Conservation (phyloP, 2,113 vertebrate genomes). For the Ceuthmochares aereus region DNA sequence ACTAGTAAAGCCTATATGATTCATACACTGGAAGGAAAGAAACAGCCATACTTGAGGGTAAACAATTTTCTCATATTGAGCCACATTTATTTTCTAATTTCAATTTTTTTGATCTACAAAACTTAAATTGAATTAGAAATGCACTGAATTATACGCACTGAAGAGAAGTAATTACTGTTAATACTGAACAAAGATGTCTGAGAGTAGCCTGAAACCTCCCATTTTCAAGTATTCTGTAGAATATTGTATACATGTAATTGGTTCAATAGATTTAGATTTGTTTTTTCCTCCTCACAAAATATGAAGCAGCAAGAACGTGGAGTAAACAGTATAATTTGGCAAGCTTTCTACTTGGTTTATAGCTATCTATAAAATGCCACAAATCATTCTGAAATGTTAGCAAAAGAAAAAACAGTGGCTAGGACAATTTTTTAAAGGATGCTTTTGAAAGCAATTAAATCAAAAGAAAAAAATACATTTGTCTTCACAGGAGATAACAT, state of each 20-base stretch:
- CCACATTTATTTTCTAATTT: neutral
- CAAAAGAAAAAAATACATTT: neutral
- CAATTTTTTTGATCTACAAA: neutral
- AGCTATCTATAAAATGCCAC: conserved; percentile 1
- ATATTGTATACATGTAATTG: neutral
- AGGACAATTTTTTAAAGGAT: conserved; percentile 15
- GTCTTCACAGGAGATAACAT: neutral
- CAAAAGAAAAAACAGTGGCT: conserved; percentile 27
- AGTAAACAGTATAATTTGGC: neutral
- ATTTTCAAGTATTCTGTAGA: neutral
- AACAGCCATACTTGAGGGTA: neutral
- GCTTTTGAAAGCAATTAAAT: conserved; percentile 31
- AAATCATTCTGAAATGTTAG: conserved; percentile 25
- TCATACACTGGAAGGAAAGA: neutral
- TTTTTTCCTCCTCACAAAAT: neutral
- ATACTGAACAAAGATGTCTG: neutral
- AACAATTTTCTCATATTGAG: neutral
- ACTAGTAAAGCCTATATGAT: neutral
- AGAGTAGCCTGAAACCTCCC: neutral
- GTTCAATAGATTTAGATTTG: neutral
- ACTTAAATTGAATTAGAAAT: neutral
- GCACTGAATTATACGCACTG: neutral
- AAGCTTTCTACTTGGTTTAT: conserved; percentile 36
- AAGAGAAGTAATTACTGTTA: neutral
- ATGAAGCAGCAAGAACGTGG: neutral